Conservation (phyloP, 2,888 invertebrate species). For the Eupithecia subumbrata region DNA sequence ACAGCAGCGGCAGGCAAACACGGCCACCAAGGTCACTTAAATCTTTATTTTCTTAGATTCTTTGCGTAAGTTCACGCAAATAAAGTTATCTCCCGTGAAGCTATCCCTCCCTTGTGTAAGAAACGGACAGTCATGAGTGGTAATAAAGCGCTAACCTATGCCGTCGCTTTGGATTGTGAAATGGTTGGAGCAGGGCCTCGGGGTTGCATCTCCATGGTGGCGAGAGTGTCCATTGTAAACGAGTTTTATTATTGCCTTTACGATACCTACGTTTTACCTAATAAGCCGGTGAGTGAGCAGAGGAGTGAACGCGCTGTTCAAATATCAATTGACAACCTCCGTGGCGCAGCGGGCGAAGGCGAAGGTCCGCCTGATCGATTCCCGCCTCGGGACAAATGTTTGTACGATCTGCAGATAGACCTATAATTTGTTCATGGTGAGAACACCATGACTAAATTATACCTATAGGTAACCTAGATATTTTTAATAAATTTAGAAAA, state of each 20-base stretch:
- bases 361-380: too few species aligned
- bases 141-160: neutral
- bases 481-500: too few species aligned
- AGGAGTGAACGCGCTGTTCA: too few species aligned
- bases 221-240: slow-evolving; percentile 35
- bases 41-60: neutral
- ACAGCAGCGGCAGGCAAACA: too few species aligned
- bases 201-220: slow-evolving; percentile 17
- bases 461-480: too few species aligned
- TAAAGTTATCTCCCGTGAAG: neutral
- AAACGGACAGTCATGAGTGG: neutral
- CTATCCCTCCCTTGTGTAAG: neutral
- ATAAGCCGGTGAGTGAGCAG: slow-evolving; percentile 23
- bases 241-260: slow-evolving; percentile 24
- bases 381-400: too few species aligned
- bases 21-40: neutral
- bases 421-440: too few species aligned
- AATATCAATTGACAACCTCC: too few species aligned
- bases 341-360: too few species aligned
- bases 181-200: slow-evolving; percentile 12
- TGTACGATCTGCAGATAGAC: too few species aligned
- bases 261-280: slow-evolving; percentile 28
- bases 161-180: slow-evolving; percentile 6
- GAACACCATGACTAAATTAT: too few species aligned
- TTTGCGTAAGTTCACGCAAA: neutral